phyloP scores from a whole-genome alignment of 2,888 invertebrate genomes.

The Hybos culiciformis region DNA sequence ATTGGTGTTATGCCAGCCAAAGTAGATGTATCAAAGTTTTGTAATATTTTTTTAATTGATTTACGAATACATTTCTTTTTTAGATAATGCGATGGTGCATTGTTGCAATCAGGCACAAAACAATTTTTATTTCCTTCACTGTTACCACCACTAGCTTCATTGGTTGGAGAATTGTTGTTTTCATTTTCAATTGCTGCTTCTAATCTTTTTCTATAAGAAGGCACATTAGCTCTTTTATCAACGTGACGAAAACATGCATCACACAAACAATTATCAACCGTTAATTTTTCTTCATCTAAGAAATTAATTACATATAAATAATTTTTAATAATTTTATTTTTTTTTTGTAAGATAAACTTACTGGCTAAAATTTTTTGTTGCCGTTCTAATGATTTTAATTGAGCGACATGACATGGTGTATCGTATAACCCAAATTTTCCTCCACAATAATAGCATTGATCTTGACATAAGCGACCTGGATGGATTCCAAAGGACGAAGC shows the following conservation, averaged over 20 bases:
- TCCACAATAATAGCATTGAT: constrained; percentile 77
- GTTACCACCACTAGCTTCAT: background rate
- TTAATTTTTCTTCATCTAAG: constrained; percentile 63
- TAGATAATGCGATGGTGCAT: constrained; percentile 48
- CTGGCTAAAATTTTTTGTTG: constrained; percentile 66
- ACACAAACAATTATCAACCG: constrained; percentile 72
- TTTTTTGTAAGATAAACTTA: constrained; percentile 35
- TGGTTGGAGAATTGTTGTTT: constrained; percentile 3
- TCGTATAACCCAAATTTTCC: constrained; percentile 77
- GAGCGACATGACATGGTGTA: constrained; percentile 76
- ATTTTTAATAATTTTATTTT: background rate
- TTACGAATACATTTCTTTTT: constrained; percentile 60
- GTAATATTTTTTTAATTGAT: constrained; percentile 49
- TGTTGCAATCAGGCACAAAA: constrained; percentile 49
- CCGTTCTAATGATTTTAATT: constrained; percentile 68
- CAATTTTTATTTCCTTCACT: constrained; percentile 31
- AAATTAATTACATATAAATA: background rate
- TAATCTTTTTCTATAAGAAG: constrained; percentile 47
- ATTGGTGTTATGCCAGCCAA: constrained; percentile 42
- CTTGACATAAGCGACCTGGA: constrained; percentile 65
- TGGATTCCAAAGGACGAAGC: constrained; percentile 79
- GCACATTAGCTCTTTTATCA: constrained; percentile 64
- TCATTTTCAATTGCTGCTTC: constrained; percentile 21
- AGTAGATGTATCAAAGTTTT: constrained; percentile 50
- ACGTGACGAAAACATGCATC: constrained; percentile 79